These are phyloP conservation scores for Telmatochromis sp. DNA, from an alignment of 2,113 vertebrate genomes.

Conservation along the genomic window DNA sequence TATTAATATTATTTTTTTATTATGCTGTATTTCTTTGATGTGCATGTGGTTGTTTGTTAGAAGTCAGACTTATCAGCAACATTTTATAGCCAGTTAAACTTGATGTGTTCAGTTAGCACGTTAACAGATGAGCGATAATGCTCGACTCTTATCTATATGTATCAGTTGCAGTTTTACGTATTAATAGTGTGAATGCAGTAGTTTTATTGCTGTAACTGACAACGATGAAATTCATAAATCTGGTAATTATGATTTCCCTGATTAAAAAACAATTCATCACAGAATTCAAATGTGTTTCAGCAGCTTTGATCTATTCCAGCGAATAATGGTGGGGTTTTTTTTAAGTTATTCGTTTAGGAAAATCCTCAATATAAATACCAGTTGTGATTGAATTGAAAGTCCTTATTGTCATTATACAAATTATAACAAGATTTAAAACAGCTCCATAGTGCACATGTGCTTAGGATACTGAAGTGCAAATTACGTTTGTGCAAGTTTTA, in stretches of 20 bases:
- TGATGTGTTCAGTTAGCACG: background rate
- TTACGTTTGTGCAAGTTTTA: background rate
- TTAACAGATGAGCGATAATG: background rate
- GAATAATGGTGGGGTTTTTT: rapidly evolving
- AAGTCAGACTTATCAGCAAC: background rate
- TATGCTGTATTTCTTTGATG: background rate
- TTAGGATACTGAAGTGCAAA: background rate
- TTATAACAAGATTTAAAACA: background rate
- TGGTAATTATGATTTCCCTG: background rate
- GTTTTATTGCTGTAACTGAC: background rate
- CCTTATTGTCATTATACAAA: background rate
- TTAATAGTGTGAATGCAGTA: background rate
- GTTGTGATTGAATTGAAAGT: background rate
- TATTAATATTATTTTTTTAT: background rate
- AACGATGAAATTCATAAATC: background rate
- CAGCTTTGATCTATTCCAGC: background rate
- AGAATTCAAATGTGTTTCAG: background rate
- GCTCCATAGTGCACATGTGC: background rate
- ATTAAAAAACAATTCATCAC: background rate
- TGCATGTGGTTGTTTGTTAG: background rate
- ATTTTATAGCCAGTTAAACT: background rate
- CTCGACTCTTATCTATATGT: background rate
- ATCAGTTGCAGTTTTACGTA: background rate
- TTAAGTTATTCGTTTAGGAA: rapidly evolving
- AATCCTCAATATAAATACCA: background rate